Evolutionary conservation across 2,888 invertebrate species (phyloP).

Genomic region (Dicranocentrus wangi): DNA sequence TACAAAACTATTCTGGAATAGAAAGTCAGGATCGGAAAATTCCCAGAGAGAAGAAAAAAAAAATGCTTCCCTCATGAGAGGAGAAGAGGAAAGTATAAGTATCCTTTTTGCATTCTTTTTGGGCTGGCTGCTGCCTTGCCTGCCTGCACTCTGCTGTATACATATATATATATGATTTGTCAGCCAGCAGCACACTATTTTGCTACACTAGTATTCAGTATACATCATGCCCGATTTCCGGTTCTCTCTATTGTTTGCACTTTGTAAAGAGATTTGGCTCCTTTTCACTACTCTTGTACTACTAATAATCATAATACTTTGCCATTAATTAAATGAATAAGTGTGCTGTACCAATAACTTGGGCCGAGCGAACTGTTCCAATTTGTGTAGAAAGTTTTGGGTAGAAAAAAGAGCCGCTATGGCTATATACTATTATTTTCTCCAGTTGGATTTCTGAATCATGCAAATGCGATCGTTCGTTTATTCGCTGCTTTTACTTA

Average conservation of each 20-base stretch:
- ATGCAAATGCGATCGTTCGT: too few species aligned
- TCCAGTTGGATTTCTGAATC: too few species aligned
- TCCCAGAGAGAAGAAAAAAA: too few species aligned
- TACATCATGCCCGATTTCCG: conserved; percentile 45
- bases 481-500: too few species aligned
- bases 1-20: conserved; percentile 22
- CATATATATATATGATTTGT: background rate
- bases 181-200: background rate
- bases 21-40: conserved; percentile 56
- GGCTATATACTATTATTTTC: too few species aligned
- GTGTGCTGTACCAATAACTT: conserved; percentile 29
- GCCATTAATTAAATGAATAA: conserved; percentile 61
- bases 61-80: conserved; percentile 56
- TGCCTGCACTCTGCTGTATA: too few species aligned
- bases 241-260: conserved; percentile 52
- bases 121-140: conserved; percentile 18
- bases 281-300: conserved; percentile 42
- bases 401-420: too few species aligned
- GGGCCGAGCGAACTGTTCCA: background rate
- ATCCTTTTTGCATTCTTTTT: conserved; percentile 53
- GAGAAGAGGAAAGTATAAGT: conserved; percentile 58
- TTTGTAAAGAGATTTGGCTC: conserved; percentile 53
- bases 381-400: background rate
- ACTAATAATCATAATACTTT: conserved; percentile 60
- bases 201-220: conserved; percentile 21